Percentiles rank a stretch among this genome's conserved stretches.
phyloP scores from a whole-genome alignment of 2,797 vertebrate species.

The Sebastes variabilis region DNA sequence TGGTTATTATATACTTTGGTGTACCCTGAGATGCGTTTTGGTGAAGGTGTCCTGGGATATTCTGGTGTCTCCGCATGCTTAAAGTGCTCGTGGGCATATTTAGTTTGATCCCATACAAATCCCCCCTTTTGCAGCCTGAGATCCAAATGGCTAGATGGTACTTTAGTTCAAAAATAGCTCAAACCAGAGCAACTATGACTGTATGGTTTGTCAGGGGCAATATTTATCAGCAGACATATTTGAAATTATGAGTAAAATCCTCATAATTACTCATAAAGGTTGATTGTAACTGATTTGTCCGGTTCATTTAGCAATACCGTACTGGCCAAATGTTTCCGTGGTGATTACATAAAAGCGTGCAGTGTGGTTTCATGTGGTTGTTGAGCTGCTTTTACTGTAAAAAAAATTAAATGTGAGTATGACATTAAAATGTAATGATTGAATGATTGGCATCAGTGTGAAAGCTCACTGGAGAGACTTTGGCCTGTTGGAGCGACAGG shows the following conservation, averaged over 20 bases:
- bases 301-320: background rate
- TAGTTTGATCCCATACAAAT: background rate
- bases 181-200: background rate
- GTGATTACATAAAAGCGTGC: conserved; percentile 2
- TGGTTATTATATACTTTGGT: background rate
- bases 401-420: conserved; percentile 8
- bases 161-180: background rate
- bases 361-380: background rate
- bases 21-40: background rate
- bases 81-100: background rate
- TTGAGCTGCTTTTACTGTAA: conserved; percentile 3
- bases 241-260: background rate
- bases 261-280: background rate
- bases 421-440: conserved; percentile 25
- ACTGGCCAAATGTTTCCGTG: background rate
- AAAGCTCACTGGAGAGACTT: conserved; percentile 10
- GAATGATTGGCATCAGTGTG: background rate
- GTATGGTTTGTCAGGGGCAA: background rate
- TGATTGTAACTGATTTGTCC: background rate
- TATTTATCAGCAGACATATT: background rate
- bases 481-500: conserved; percentile 14
- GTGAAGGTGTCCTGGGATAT: background rate
- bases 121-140: background rate
- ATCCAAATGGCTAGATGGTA: background rate
- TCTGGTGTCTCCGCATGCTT: background rate